These are phyloP conservation scores for Araneus ventricosus DNA, from an alignment of 1,140 invertebrate genomes.

Conservation along the genomic window DNA sequence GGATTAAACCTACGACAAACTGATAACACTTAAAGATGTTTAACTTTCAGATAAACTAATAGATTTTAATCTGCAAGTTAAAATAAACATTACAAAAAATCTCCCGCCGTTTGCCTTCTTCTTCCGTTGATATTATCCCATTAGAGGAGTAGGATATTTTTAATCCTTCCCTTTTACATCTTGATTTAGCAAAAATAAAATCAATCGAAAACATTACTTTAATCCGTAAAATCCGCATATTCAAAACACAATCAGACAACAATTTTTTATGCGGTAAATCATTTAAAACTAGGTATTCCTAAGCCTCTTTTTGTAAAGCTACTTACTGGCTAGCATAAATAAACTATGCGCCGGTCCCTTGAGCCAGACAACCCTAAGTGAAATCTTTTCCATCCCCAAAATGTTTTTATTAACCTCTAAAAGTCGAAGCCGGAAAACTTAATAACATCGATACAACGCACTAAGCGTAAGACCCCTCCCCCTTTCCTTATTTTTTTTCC, in stretches of 20 bases:
- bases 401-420: slow-evolving; percentile 37
- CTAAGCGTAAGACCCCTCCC: neutral
- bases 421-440: slow-evolving; percentile 44
- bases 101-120: neutral
- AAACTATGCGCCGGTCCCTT: neutral
- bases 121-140: neutral
- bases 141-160: neutral
- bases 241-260: neutral
- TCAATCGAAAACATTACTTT: neutral
- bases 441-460: slow-evolving; percentile 47
- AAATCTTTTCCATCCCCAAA: slow-evolving; percentile 8
- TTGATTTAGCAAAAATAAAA: neutral
- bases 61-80: too few species aligned
- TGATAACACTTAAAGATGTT: too few species aligned
- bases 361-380: neutral
- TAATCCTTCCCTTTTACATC: neutral
- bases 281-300: neutral
- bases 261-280: neutral
- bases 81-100: neutral
- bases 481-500: neutral
- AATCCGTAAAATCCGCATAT: neutral
- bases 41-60: too few species aligned
- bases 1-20: too few species aligned
- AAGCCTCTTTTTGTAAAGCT: slow-evolving; percentile 37
- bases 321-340: slow-evolving; percentile 14